Conservation (phyloP, 2,113 vertebrate genomes). For the Apaloderma vittatum region DNA sequence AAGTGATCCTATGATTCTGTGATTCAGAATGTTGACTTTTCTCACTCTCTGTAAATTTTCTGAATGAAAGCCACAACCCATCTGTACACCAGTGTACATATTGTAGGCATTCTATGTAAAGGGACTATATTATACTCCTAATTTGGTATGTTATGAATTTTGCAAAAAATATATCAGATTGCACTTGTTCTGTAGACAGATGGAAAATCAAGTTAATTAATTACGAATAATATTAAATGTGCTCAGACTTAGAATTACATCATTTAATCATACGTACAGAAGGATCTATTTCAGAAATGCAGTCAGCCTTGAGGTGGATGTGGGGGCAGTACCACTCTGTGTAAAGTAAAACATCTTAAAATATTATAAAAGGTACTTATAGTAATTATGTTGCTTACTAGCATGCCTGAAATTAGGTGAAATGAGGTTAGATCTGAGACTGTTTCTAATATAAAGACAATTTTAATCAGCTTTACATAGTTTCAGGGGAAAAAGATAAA, state of each 20-base stretch:
- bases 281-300: not conserved
- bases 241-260: not conserved
- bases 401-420: not conserved
- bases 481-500: not conserved
- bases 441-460: not conserved
- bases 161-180: not conserved
- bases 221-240: not conserved
- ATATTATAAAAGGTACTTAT: not conserved
- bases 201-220: not conserved
- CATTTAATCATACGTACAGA: not conserved
- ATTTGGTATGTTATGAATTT: not conserved
- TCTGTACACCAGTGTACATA: not conserved
- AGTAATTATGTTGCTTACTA: not conserved
- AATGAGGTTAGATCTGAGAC: not conserved
- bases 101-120: not conserved
- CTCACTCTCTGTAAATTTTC: not conserved
- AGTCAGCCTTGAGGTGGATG: accelerated
- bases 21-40: not conserved
- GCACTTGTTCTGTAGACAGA: not conserved
- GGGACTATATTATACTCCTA: not conserved
- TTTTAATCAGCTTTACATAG: not conserved
- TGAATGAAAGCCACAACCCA: not conserved
- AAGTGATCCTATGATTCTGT: not conserved
- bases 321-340: not conserved
- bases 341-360: not conserved